Conservation (phyloP, 2,113 vertebrate genomes). For the Austrofundulus limnaeus region DNA sequence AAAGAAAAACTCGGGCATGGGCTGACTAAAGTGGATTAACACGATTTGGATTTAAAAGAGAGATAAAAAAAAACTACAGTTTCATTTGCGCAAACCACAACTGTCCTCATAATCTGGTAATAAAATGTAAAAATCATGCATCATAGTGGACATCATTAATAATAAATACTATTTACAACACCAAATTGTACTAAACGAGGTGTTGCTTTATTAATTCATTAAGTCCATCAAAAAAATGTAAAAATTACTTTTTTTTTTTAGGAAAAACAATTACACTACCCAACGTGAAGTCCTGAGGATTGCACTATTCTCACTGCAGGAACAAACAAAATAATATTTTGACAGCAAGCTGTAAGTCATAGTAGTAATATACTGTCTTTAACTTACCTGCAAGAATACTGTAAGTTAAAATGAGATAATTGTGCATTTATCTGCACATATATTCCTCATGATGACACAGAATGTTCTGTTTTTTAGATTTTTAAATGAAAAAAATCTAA, state of each 20-base stretch:
- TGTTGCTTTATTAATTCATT: background rate
- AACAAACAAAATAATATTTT: background rate
- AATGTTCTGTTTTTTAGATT: background rate
- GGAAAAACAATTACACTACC: background rate
- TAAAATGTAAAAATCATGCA: background rate
- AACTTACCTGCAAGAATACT: background rate
- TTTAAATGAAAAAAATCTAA: background rate
- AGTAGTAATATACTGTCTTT: background rate
- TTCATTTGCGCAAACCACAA: background rate
- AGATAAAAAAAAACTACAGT: conserved; percentile 7
- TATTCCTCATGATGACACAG: background rate
- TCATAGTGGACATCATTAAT: background rate
- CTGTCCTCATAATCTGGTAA: conserved; percentile 3
- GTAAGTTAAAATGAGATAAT: background rate
- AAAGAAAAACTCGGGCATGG: background rate
- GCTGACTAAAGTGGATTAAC: conserved; percentile 39
- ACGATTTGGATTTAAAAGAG: conserved; percentile 22
- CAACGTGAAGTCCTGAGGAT: background rate
- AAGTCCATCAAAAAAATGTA: too few relatives aligned
- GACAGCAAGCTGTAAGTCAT: background rate
- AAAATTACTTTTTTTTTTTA: too few relatives aligned
- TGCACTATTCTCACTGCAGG: background rate
- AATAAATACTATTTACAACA: background rate
- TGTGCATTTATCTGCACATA: background rate
- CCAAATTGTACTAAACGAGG: background rate